A percentile compares a stretch with the other conserved stretches of the same genome.
Evolutionary conservation across 2,888 invertebrate genomes (phyloP).

Genomic region (Leptopilina drosophilae): DNA sequence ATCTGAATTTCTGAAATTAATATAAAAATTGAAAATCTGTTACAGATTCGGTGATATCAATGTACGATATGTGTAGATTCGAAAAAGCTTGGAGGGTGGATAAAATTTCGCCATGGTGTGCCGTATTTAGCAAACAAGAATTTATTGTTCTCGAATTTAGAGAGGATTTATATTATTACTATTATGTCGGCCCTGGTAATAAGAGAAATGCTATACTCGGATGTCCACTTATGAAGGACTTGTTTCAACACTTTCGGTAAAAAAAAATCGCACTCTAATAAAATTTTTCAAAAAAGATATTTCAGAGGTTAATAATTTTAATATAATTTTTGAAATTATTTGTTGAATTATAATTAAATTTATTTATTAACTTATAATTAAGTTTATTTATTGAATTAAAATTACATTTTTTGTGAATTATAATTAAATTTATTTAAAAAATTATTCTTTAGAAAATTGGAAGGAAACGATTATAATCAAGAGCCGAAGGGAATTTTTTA

Average conservation of each 20-base stretch:
- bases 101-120: conserved; percentile 87
- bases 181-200: conserved; percentile 85
- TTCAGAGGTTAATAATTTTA: too few relatives aligned
- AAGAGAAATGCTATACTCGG: conserved; percentile 83
- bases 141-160: conserved; percentile 86
- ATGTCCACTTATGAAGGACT: conserved; percentile 85
- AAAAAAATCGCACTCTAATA: too few relatives aligned
- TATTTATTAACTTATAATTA: too few relatives aligned
- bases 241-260: conserved; percentile 83
- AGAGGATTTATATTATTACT: conserved; percentile 87
- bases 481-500: conserved; percentile 83
- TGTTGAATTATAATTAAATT: too few relatives aligned
- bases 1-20: too few relatives aligned
- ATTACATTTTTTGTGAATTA: too few relatives aligned
- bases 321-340: too few relatives aligned
- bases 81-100: conserved; percentile 87
- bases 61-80: conserved; percentile 89
- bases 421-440: neutral
- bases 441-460: conserved; percentile 64
- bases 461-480: conserved; percentile 59
- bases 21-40: conserved; percentile 58
- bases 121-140: conserved; percentile 85
- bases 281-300: too few relatives aligned
- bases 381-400: too few relatives aligned
- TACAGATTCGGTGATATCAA: conserved; percentile 79